Evolutionary conservation across 2,113 vertebrate genomes (phyloP).

Genomic region (Brachypodius melanocephalos): DNA sequence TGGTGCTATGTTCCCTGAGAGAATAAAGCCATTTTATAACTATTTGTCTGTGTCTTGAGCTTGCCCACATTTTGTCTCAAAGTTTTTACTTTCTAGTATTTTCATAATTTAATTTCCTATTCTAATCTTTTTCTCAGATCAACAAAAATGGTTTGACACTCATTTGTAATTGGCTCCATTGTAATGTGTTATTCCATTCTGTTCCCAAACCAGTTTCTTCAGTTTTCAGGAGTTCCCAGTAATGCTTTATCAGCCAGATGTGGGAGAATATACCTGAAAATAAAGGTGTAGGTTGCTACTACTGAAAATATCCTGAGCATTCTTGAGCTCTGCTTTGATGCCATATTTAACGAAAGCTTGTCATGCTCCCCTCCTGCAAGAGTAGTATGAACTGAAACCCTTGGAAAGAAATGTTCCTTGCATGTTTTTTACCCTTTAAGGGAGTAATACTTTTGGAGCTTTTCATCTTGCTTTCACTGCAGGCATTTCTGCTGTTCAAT

Average conservation of each 20-base stretch:
- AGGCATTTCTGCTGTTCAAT: neutral
- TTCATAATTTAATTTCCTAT: neutral
- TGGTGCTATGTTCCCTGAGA: neutral
- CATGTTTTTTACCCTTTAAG: neutral
- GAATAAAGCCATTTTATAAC: constrained; percentile 1
- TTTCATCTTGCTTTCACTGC: neutral
- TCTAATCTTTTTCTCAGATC: neutral
- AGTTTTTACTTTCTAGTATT: neutral
- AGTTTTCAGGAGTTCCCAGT: neutral
- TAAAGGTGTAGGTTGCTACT: neutral
- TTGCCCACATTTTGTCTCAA: neutral
- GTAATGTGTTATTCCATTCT: neutral
- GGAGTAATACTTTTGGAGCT: neutral
- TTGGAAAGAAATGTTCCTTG: neutral
- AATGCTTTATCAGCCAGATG: neutral
- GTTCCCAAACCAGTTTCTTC: neutral
- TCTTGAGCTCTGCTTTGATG: neutral
- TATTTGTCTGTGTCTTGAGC: neutral
- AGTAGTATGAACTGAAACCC: neutral
- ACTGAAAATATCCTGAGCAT: neutral
- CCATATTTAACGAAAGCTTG: neutral
- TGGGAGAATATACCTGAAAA: neutral
- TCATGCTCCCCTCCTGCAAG: neutral
- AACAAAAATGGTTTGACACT: neutral
- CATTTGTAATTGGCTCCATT: neutral